Percentiles rank a stretch among this genome's conserved stretches.
Conservation (phyloP, 2,113 vertebrate species). For the Fulmarus glacialis region DNA sequence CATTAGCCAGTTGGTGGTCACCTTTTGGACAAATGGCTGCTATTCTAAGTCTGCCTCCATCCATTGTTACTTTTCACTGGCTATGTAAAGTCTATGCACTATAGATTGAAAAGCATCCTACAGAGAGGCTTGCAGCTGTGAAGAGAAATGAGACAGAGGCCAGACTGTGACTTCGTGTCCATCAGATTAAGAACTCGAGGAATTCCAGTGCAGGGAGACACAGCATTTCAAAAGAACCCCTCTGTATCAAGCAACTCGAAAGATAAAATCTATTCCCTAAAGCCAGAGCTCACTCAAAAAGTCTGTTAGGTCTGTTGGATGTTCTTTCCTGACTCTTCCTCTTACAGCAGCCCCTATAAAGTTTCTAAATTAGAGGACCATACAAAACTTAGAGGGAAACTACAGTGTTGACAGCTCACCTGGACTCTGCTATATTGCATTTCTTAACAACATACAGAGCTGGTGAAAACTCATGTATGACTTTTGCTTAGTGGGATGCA, state of each 20-base stretch:
- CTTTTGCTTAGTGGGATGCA: neutral
- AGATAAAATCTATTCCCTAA: neutral
- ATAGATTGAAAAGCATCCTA: neutral
- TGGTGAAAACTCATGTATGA: neutral
- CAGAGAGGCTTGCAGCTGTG: neutral
- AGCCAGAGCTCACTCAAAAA: neutral
- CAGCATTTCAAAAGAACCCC: neutral
- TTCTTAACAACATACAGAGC: neutral
- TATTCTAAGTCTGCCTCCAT: neutral
- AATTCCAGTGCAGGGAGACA: neutral
- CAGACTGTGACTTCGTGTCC: neutral
- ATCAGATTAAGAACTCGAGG: neutral
- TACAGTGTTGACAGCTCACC: neutral
- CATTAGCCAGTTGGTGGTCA: neutral
- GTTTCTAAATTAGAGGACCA: neutral
- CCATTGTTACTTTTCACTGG: neutral
- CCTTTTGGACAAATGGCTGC: neutral
- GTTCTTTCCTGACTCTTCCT: neutral
- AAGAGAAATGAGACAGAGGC: neutral
- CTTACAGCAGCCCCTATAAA: neutral
- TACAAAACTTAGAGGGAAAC: neutral
- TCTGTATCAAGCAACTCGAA: neutral
- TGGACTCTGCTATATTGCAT: neutral
- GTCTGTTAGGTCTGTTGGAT: neutral
- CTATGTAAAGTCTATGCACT: neutral